Base-by-base conservation (phyloP, 2,113 vertebrate genomes). In the Anoplopoma fimbria region DNA sequence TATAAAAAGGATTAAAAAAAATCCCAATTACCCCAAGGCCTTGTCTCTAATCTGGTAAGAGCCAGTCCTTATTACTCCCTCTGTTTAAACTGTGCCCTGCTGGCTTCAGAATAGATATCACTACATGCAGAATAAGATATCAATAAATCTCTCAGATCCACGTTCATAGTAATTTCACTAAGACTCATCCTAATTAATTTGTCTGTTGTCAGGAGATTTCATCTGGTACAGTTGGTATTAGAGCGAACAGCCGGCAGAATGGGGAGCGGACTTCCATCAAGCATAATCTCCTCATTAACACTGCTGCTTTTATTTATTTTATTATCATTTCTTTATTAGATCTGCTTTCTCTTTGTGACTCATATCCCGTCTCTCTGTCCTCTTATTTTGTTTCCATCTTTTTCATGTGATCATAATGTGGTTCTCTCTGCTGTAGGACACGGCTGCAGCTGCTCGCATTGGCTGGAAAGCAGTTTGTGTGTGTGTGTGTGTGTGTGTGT, bases 261-360 rank as follows among this genome's bases (percentile, higher is more conserved):
- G 55, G 70, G 67, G 58, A 62, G 60, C 33, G 83, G 72, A 77
- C 60, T 72, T 77, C 76, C 77, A 77, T 84, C 72, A 29, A 33
- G 53, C 57, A 13, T 82, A 81, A 90, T 87, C 87, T 85, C 65
- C 83, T 91, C 87, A 86, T 89, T 88, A 89, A 85, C 83, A 83
- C 78, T 31, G 69, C 64, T 64, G 79, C 75, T 75, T 70, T 71
- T n/a, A n/a, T 8, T 14, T 57, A 6, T 27, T 31, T 61, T 17
- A 15, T 23, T 49, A n/a, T 49, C 19, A 8, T 49, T 61, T n/a
- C n/a, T 61, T 69, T 57, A 86, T 85, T 82, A 71, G 31, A 89
- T 82, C 36, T 70, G 60, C 42, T n/a, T n/a, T 68, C 31, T 49
- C 33, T 45, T 25, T 77, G 62, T 60, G 33, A 84, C 69, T 88